Percentiles rank a stretch among this genome's conserved stretches.
These are phyloP conservation scores for Equus przewalskii DNA, from an alignment of 2,113 vertebrate species.

Conservation along the genomic window DNA sequence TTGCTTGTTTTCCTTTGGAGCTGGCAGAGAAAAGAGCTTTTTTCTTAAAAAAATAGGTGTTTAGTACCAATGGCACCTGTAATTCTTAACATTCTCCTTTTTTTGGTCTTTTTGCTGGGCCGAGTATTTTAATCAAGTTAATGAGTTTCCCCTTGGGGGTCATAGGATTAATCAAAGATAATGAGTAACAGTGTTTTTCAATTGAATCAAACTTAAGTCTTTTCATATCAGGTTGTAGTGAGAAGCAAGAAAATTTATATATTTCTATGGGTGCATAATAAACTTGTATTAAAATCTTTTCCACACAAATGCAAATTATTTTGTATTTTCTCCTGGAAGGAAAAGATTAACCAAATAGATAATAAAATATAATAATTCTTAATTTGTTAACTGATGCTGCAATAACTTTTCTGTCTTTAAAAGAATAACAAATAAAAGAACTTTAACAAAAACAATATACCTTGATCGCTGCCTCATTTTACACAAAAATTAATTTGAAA, in stretches of 20 bases:
- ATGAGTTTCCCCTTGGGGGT: background rate
- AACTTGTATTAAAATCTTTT: background rate
- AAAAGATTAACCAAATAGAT: background rate
- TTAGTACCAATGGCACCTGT: background rate
- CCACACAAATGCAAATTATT: background rate
- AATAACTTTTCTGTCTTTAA: background rate
- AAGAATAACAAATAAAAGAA: background rate
- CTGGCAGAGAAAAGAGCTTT: background rate
- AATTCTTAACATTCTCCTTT: background rate
- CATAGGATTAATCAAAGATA: background rate
- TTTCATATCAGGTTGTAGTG: background rate
- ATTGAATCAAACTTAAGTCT: background rate
- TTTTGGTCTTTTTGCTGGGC: background rate
- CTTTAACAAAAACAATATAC: background rate
- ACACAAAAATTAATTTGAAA: background rate
- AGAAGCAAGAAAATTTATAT: background rate
- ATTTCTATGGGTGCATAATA: background rate
- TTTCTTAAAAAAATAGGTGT: background rate
- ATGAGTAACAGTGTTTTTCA: background rate
- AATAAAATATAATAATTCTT: background rate
- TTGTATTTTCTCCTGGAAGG: background rate
- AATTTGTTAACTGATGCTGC: background rate
- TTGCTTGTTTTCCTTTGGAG: background rate
- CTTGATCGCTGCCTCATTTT: background rate
- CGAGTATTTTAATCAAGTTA: background rate